phyloP scores from a whole-genome alignment of 2,888 invertebrate genomes.

The Noctuana brunneofusca region DNA sequence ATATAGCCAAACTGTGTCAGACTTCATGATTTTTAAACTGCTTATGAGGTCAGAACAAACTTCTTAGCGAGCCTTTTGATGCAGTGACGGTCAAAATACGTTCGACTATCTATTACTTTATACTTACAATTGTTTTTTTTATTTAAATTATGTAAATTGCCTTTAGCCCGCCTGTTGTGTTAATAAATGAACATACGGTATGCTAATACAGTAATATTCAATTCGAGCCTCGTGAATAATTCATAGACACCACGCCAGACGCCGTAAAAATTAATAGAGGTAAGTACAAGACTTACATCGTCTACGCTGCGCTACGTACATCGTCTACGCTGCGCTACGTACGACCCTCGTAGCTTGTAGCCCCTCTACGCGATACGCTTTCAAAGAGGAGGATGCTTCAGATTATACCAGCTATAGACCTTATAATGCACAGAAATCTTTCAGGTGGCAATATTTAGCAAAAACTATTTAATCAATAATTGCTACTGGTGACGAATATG shows the following conservation, averaged over 20 bases:
- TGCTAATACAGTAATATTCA: conserved; percentile 20
- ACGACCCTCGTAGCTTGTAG: conserved; percentile 21
- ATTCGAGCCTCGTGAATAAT: conserved; percentile 14
- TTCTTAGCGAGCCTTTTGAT: neutral
- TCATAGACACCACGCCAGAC: conserved; percentile 15
- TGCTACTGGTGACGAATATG: too few relatives aligned
- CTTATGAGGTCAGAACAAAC: too few relatives aligned
- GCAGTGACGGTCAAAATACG: too few relatives aligned
- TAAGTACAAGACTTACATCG: conserved; percentile 17
- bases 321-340: conserved; percentile 10
- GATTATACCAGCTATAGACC: conserved; percentile 6
- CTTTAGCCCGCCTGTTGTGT: neutral
- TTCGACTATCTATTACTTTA: too few relatives aligned
- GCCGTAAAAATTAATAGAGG: conserved; percentile 20
- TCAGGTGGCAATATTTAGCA: neutral
- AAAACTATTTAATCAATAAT: too few relatives aligned
- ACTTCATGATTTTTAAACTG: neutral
- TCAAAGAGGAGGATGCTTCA: conserved; percentile 13
- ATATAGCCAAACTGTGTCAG: too few relatives aligned
- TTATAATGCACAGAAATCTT: neutral
- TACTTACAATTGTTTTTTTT: too few relatives aligned
- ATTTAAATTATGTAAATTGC: neutral
- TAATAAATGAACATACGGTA: neutral
- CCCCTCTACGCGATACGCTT: conserved; percentile 26
- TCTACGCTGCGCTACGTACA: conserved; percentile 6